Evolutionary conservation across 2,888 invertebrate genomes (phyloP).

Genomic region (Melangyna quadrimaculata): DNA sequence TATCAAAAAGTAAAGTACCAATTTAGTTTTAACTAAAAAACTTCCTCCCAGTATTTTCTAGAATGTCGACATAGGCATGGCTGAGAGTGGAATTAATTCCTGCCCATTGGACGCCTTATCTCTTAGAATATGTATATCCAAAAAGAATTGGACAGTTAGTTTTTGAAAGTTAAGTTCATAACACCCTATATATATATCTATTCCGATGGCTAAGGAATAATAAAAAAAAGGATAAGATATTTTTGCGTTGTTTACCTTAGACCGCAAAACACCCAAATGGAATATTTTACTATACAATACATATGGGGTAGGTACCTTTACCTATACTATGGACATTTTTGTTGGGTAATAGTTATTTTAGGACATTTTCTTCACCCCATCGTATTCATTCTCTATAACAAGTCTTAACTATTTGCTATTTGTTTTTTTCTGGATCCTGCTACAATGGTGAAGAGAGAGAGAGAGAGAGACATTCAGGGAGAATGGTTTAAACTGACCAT

Average conservation of each 20-base stretch:
- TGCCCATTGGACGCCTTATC: no score
- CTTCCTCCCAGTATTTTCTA: no score
- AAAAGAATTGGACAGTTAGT: no score
- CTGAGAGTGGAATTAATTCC: no score
- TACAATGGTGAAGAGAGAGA: not conserved
- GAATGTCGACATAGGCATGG: no score
- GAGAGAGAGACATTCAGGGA: not conserved
- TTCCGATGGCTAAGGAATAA: not conserved
- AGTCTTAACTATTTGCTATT: slow-evolving; percentile 62
- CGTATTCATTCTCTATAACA: slow-evolving; percentile 21
- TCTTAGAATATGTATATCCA: no score
- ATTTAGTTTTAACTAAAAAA: no score
- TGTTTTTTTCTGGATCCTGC: slow-evolving; percentile 14
- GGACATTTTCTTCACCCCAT: slow-evolving; percentile 49
- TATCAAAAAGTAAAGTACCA: no score
- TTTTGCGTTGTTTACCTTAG: slow-evolving; percentile 65
- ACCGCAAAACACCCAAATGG: slow-evolving; percentile 14
- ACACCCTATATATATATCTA: not conserved
- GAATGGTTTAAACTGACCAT: slow-evolving; percentile 46
- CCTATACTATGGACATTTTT: not conserved
- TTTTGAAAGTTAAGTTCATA: not conserved
- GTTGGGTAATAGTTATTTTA: slow-evolving; percentile 66
- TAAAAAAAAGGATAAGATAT: slow-evolving; percentile 30
- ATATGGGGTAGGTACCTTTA: not conserved
- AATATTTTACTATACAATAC: not conserved